A percentile compares a stretch with the other conserved stretches of the same genome.
phyloP scores from a whole-genome alignment of 2,888 invertebrate genomes.

The Ophraella communa region DNA sequence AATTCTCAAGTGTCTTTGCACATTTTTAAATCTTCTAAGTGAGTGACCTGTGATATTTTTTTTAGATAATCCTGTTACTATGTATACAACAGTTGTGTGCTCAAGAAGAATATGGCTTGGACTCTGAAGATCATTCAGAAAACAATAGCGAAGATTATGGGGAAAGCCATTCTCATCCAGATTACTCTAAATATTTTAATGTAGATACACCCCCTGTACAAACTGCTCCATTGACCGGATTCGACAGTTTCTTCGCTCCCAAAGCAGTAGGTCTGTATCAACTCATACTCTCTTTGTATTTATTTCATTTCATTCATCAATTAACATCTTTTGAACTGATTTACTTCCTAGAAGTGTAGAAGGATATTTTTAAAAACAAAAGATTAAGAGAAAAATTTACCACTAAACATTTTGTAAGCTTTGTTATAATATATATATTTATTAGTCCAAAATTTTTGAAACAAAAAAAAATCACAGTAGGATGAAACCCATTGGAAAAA shows the following conservation, averaged over 20 bases:
- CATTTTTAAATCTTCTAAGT: too few species aligned
- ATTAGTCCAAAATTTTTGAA: too few species aligned
- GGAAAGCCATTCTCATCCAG: slow-evolving; percentile 44
- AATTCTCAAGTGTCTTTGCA: background rate
- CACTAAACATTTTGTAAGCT: too few species aligned
- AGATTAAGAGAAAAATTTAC: too few species aligned
- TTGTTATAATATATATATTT: too few species aligned
- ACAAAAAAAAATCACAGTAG: too few species aligned
- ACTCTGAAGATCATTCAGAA: slow-evolving; percentile 23
- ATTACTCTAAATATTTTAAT: slow-evolving; percentile 56
- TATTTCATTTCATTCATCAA: too few species aligned
- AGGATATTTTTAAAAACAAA: too few species aligned
- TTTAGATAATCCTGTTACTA: slow-evolving; percentile 25
- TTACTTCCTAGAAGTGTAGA: too few species aligned
- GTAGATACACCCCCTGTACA: slow-evolving; percentile 39
- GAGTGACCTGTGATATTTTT: slow-evolving; percentile 12
- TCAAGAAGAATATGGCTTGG: slow-evolving; percentile 48
- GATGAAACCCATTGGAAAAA: too few species aligned
- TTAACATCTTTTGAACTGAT: too few species aligned
- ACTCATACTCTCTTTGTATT: background rate
- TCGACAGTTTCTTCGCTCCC: slow-evolving; percentile 61
- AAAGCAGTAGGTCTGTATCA: slow-evolving; percentile 37
- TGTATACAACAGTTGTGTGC: slow-evolving; percentile 22
- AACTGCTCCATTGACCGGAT: slow-evolving; percentile 35
- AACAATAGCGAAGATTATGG: slow-evolving; percentile 40